Conservation (phyloP, 2,888 invertebrate species). For the Latrodectus elegans region DNA sequence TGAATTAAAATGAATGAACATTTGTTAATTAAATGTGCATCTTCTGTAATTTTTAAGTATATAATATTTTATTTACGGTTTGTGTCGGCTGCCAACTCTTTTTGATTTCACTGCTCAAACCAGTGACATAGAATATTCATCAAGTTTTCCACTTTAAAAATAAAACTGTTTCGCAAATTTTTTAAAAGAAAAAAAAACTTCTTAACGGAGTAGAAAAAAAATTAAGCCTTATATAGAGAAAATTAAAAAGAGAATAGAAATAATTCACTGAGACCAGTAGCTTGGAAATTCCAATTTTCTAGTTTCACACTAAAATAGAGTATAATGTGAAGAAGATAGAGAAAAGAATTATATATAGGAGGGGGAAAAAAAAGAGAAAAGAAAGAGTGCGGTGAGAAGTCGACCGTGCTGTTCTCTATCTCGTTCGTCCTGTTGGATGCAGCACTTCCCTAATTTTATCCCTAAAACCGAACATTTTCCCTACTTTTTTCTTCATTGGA, state of each 20-base stretch:
- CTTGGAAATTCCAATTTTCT: slow-evolving; percentile 55
- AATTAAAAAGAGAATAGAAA: slow-evolving; percentile 31
- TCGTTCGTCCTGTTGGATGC: slow-evolving; percentile 1
- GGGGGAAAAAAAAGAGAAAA: background rate
- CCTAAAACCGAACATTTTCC: slow-evolving; percentile 11
- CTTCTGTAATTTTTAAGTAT: too few species aligned
- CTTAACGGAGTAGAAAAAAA: background rate
- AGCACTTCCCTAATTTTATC: slow-evolving; percentile 43
- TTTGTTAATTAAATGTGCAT: too few species aligned
- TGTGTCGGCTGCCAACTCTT: too few species aligned
- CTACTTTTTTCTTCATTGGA: background rate
- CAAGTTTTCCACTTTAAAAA: too few species aligned
- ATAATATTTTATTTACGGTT: too few species aligned
- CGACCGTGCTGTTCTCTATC: slow-evolving; percentile 19
- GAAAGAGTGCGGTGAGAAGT: background rate
- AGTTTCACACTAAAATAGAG: slow-evolving; percentile 29
- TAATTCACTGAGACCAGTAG: slow-evolving; percentile 12
- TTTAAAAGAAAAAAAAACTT: background rate
- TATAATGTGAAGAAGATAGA: slow-evolving; percentile 10
- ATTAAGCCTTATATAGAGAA: slow-evolving; percentile 3
- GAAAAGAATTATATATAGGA: background rate
- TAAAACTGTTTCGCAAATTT: slow-evolving; percentile 16
- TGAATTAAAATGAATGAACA: too few species aligned
- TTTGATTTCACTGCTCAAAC: too few species aligned
- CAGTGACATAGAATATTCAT: too few species aligned